Conservation (phyloP, 2,113 vertebrate species). For the Pollimyrus isidori region DNA sequence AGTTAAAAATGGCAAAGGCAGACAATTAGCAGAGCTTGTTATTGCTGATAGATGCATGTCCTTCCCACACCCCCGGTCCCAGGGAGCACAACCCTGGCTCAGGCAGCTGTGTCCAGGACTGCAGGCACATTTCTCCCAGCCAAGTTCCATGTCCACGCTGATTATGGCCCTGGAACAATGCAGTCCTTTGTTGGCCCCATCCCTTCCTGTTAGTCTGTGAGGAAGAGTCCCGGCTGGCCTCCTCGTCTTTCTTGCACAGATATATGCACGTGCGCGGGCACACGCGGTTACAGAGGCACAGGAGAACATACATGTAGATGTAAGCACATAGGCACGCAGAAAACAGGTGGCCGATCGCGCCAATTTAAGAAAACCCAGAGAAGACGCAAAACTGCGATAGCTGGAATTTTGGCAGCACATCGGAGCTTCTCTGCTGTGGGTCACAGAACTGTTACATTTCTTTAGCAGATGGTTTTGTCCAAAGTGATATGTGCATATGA, state of each 20-base stretch:
- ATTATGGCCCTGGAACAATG: conserved; percentile 63
- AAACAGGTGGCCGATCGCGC: background rate
- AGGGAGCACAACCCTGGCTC: conserved; percentile 48
- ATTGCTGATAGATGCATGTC: conserved; percentile 42
- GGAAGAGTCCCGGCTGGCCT: background rate
- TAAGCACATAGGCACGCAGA: background rate
- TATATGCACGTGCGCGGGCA: background rate
- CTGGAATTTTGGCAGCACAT: background rate
- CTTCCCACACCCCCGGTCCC: conserved; percentile 26
- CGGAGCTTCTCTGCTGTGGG: background rate
- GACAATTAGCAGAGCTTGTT: conserved; percentile 25
- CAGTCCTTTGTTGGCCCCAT: conserved; percentile 53
- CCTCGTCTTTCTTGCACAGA: conserved; percentile 13
- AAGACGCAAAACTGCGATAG: background rate
- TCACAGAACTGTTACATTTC: background rate
- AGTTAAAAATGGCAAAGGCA: conserved; percentile 30
- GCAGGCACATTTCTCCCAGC: conserved; percentile 54
- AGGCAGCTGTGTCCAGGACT: conserved; percentile 61
- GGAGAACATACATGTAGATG: background rate
- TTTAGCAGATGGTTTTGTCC: background rate
- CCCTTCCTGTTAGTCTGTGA: conserved; percentile 24
- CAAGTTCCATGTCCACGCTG: conserved; percentile 63
- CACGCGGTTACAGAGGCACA: background rate
- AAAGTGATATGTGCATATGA: background rate
- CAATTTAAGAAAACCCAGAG: background rate